Evolutionary conservation across 2,797 vertebrate genomes (phyloP), one percentile per base, ranked within the genome.

Genomic region (Gambelia wislizenii): DNA sequence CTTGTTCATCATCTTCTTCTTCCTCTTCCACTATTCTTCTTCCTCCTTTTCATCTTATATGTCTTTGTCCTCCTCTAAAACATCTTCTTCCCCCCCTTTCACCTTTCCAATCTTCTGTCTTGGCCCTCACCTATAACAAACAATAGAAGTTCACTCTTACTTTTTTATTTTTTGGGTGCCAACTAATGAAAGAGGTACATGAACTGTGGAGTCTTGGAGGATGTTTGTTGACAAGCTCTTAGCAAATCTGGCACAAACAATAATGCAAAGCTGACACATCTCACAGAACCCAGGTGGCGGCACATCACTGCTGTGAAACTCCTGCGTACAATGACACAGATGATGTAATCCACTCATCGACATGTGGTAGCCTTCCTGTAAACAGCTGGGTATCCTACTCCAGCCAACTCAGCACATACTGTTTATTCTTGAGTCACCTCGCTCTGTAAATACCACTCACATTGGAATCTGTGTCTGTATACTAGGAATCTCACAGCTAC

Each of bases 211-310:
- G 44, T 4, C 25, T 18, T 42, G 33, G 30, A 84, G 49, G 69
- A 12, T 52, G 44, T 9, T 33, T 39, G 49, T 20, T 67, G 84
- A 69, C 70, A 89, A 84, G 67, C 87, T 89, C 67, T 75, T 93
- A 64, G 87, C 70, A 88, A 90, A 27, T 79, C 33, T 88, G 77
- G 70, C 69, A 7, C 49, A 83, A 69, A 10, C 72, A 86, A 52
- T 33, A 64, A 22, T n/a, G 47, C 36, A 8, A 83, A 33, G 5
- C 87, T 30, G 49, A 74, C 54, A 42, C 4, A 75, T 39, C 12
- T 12, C 36, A 44, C 4, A 22, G 30, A 79, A 67, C 13, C 56
- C 56, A 81, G 39, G 70, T 56, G 22, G n/a, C 3, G 83, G 64
- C 64, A 30, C 0, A 1, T 6, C 59, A 22, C 54, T 6, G 4